Evolutionary conservation across 2,797 vertebrate genomes (phyloP).

Genomic region (Lutjanus argentimaculatus): DNA sequence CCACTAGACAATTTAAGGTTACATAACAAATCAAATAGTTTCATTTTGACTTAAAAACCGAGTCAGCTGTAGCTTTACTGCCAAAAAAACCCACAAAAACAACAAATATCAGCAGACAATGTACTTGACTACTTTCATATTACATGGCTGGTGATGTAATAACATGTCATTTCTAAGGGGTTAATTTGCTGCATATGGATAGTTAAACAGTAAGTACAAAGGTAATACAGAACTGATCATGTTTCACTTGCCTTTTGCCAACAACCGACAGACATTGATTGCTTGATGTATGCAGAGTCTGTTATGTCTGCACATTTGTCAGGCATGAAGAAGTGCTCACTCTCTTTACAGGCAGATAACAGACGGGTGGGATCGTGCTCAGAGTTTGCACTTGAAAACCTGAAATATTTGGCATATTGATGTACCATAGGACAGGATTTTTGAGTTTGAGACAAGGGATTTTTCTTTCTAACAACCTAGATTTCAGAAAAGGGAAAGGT

Average conservation of each 20-base stretch:
- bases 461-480: neutral
- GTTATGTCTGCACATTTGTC: neutral
- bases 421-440: neutral
- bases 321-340: too few relatives aligned
- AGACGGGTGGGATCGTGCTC: neutral
- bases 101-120: conserved; percentile 13
- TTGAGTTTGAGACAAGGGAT: neutral
- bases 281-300: neutral
- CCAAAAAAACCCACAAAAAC: too few relatives aligned
- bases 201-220: neutral
- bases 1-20: neutral
- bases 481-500: neutral
- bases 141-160: conserved; percentile 7
- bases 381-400: neutral
- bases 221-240: conserved; percentile 3
- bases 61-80: too few relatives aligned
- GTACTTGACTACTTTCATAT: neutral
- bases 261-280: neutral
- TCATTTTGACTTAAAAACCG: too few relatives aligned
- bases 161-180: neutral
- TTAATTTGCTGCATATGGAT: conserved; percentile 5
- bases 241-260: conserved; percentile 14
- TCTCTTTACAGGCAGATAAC: neutral
- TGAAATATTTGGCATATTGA: conserved; percentile 1
- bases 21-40: neutral